Evolutionary conservation across 2,113 vertebrate genomes (phyloP).

Genomic region (Ophiodon elongatus): DNA sequence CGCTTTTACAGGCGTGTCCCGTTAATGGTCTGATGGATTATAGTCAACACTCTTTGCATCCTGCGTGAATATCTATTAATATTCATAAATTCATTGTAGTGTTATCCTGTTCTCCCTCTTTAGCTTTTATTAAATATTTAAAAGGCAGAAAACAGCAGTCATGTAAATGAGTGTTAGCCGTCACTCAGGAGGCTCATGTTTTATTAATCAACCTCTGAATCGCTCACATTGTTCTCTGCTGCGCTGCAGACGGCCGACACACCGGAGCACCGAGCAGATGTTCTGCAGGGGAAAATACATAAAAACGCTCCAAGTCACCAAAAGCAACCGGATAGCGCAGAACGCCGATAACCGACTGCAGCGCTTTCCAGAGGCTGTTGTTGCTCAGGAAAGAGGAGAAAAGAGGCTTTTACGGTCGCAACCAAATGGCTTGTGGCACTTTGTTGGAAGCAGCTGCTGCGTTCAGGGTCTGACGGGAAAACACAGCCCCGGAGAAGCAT

Average conservation of each 20-base stretch:
- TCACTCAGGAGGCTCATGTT: slow-evolving; percentile 38
- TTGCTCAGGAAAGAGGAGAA: no score
- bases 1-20: background rate
- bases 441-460: slow-evolving; percentile 11
- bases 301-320: slow-evolving; percentile 25
- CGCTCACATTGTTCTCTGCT: slow-evolving; percentile 22
- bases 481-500: slow-evolving; percentile 27
- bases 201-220: slow-evolving; percentile 34
- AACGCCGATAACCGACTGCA: no score
- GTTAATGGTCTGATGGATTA: background rate
- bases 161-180: slow-evolving; percentile 51
- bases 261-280: background rate
- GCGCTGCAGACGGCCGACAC: background rate
- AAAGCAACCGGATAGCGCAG: background rate
- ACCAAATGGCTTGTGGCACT: slow-evolving; percentile 17
- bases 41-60: background rate
- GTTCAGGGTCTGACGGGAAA: slow-evolving; percentile 35
- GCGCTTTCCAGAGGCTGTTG: background rate
- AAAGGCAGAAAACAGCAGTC: slow-evolving; percentile 17
- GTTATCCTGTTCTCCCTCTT: background rate
- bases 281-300: slow-evolving; percentile 27
- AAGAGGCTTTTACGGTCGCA: no score
- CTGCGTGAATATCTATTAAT: slow-evolving; percentile 24
- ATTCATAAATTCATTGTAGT: slow-evolving; percentile 27
- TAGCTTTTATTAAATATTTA: slow-evolving; percentile 43